These are phyloP conservation scores for Parapsyche elsis DNA, from an alignment of 1,140 invertebrate species.

Conservation along the genomic window DNA sequence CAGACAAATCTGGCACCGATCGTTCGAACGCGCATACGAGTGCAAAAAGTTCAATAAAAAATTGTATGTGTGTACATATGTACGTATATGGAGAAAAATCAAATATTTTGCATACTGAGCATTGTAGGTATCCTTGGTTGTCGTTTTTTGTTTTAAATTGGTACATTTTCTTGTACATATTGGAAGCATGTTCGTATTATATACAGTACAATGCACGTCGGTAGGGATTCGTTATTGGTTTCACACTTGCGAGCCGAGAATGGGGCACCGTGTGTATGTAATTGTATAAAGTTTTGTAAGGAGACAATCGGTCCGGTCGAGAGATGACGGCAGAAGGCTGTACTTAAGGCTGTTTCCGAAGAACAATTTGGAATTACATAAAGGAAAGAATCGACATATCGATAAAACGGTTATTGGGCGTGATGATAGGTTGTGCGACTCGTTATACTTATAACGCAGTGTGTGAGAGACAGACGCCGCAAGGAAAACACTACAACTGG, in stretches of 20 bases:
- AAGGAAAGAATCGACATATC: slow-evolving; percentile 52
- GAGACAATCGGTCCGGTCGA: slow-evolving; percentile 16
- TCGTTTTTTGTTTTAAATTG: too few species aligned
- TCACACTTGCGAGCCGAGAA: slow-evolving; percentile 2
- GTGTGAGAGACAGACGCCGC: background rate
- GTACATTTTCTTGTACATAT: too few species aligned
- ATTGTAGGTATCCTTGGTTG: too few species aligned
- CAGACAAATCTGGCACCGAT: slow-evolving; percentile 26
- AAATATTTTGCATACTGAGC: too few species aligned
- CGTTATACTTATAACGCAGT: slow-evolving; percentile 44
- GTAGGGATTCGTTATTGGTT: slow-evolving; percentile 23
- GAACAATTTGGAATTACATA: slow-evolving; percentile 48
- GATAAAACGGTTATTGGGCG: slow-evolving; percentile 54
- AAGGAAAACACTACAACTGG: slow-evolving; percentile 25
- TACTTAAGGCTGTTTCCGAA: slow-evolving; percentile 26
- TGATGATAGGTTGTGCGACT: slow-evolving; percentile 54
- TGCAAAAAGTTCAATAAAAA: background rate
- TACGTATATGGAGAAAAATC: too few species aligned
- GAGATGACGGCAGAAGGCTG: slow-evolving; percentile 13
- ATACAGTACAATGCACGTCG: background rate
- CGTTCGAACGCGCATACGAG: slow-evolving; percentile 33
- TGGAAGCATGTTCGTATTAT: background rate
- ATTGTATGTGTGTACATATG: background rate
- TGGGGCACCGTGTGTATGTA: slow-evolving; percentile 20
- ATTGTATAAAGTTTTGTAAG: slow-evolving; percentile 31